phyloP scores from a whole-genome alignment of 2,797 vertebrate species.

The Urophycis tenuis region DNA sequence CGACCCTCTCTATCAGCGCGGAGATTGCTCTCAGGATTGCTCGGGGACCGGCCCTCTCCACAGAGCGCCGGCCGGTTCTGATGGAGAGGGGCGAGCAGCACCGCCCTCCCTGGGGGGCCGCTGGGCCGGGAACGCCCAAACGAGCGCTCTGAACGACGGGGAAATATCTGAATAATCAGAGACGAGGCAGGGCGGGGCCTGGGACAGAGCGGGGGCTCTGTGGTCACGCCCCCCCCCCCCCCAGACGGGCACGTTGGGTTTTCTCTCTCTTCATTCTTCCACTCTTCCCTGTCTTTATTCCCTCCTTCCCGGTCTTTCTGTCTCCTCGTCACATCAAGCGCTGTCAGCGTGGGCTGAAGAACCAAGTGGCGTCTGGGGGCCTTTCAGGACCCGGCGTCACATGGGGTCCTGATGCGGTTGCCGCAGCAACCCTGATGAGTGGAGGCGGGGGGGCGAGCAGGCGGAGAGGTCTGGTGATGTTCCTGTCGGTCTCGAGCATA shows the following conservation, averaged over 20 bases:
- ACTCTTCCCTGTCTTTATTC: too few relatives aligned
- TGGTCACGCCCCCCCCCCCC: neutral
- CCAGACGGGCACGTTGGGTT: neutral
- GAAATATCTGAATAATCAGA: neutral
- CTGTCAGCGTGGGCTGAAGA: too few relatives aligned
- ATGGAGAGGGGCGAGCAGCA: neutral
- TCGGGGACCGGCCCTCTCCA: slow-evolving; percentile 33
- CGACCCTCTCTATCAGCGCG: slow-evolving; percentile 42
- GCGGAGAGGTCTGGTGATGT: neutral
- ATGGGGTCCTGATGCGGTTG: neutral
- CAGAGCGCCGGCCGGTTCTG: neutral
- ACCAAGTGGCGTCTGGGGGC: neutral
- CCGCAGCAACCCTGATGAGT: neutral
- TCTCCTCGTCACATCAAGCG: neutral
- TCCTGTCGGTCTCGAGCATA: neutral
- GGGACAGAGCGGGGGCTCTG: neutral
- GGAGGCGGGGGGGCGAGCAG: neutral
- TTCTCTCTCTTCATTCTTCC: too few relatives aligned
- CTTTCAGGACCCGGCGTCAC: neutral
- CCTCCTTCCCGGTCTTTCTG: too few relatives aligned
- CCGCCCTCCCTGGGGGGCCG: too few relatives aligned
- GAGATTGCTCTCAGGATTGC: slow-evolving; percentile 49
- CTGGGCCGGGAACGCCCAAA: neutral
- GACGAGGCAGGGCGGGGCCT: too few relatives aligned
- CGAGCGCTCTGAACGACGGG: too few relatives aligned